Evolutionary conservation across 2,797 vertebrate species (phyloP).

Genomic region (Mycteria americana): DNA sequence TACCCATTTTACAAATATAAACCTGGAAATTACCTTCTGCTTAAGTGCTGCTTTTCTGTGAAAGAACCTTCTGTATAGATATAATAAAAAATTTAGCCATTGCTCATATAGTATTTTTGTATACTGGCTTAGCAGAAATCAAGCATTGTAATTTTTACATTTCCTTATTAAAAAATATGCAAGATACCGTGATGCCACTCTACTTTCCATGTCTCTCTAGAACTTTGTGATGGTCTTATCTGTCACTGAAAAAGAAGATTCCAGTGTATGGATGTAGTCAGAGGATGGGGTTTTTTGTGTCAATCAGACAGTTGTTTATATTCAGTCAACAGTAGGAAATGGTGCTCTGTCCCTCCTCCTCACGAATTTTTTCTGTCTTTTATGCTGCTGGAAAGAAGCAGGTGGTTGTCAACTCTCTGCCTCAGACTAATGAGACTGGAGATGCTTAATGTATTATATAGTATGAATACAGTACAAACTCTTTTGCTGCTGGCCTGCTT

Average conservation of each 20-base stretch:
- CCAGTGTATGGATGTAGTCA: not conserved
- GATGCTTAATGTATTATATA: not conserved
- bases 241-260: not conserved
- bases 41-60: not conserved
- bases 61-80: not conserved
- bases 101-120: not conserved
- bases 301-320: constrained; percentile 29
- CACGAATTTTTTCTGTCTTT: not conserved
- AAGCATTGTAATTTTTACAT: not conserved
- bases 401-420: not conserved
- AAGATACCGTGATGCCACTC: not conserved
- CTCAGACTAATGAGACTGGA: not conserved
- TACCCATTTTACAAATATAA: not conserved
- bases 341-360: constrained; percentile 5
- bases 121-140: not conserved
- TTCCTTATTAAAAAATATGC: not conserved
- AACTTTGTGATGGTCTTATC: not conserved
- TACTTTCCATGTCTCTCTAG: not conserved
- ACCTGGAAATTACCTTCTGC: not conserved
- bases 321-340: not conserved
- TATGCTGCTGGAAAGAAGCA: constrained; percentile 1
- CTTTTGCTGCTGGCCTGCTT: not conserved
- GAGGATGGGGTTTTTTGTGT: not conserved
- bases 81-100: not conserved
- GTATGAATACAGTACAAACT: not conserved